phyloP scores from a whole-genome alignment of 2,797 vertebrate species.

The Aselliscus stoliczkanus region DNA sequence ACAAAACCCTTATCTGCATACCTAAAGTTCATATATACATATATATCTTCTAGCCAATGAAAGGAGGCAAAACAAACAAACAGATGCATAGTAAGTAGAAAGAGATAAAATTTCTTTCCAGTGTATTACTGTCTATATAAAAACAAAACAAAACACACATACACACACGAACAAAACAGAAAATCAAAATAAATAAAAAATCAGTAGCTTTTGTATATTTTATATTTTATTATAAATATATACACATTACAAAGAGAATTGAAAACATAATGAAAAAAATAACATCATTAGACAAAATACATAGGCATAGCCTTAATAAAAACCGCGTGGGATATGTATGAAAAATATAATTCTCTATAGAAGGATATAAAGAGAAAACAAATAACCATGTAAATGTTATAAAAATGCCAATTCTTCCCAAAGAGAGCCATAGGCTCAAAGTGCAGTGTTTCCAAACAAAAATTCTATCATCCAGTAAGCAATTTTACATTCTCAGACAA shows the following conservation, averaged over 20 bases:
- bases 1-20: not conserved
- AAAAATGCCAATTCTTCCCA: not conserved
- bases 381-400: not conserved
- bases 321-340: not conserved
- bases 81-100: not conserved
- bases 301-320: not conserved
- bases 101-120: not conserved
- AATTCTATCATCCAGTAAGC: not conserved
- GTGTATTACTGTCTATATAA: not conserved
- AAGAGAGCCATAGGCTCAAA: not conserved
- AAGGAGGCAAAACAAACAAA: not conserved
- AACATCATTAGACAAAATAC: not conserved
- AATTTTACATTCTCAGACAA: conserved; percentile 1
- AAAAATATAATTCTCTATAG: not conserved
- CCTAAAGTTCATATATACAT: not conserved
- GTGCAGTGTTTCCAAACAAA: not conserved
- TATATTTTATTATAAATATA: not conserved
- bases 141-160: not conserved
- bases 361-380: not conserved
- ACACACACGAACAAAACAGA: not conserved
- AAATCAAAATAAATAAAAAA: conserved; percentile 5
- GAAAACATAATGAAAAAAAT: not conserved
- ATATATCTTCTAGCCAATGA: not conserved
- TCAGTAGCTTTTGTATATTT: not conserved
- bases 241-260: not conserved